Conservation (phyloP, 2,797 vertebrate species). For the Hafferia zeledoni region DNA sequence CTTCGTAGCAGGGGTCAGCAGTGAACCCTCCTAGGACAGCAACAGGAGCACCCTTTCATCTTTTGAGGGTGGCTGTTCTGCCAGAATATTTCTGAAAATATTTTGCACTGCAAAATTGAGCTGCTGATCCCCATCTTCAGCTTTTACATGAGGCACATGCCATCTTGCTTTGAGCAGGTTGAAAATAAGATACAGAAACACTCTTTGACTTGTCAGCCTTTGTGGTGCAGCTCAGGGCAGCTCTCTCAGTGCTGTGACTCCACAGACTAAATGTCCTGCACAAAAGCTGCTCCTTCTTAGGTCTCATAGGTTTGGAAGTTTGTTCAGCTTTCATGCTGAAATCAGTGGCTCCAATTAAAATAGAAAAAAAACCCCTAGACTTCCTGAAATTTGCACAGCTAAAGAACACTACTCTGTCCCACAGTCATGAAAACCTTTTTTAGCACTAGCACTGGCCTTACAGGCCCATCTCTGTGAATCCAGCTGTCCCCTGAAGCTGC, state of each 20-base stretch:
- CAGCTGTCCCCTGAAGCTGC: not conserved
- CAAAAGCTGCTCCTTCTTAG: not conserved
- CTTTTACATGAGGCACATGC: rapidly evolving
- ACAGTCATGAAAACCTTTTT: not conserved
- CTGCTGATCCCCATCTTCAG: not conserved
- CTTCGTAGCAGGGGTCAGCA: not conserved
- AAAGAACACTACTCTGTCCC: not conserved
- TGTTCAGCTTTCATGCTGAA: not conserved
- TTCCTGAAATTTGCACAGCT: not conserved
- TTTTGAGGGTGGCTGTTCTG: not conserved
- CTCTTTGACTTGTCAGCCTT: not conserved
- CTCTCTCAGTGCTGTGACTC: not conserved
- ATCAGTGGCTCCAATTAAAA: not conserved
- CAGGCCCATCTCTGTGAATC: not conserved
- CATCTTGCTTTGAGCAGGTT: not conserved
- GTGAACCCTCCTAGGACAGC: not conserved
- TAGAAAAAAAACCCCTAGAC: not conserved
- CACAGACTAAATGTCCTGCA: not conserved
- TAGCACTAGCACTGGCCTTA: not conserved
- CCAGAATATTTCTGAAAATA: not conserved
- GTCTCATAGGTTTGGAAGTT: not conserved
- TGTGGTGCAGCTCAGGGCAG: not conserved
- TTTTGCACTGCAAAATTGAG: not conserved
- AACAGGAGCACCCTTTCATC: not conserved
- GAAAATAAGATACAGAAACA: not conserved